Base-by-base conservation (phyloP, 2,113 vertebrate species). In the Pangasianodon hypophthalmus region DNA sequence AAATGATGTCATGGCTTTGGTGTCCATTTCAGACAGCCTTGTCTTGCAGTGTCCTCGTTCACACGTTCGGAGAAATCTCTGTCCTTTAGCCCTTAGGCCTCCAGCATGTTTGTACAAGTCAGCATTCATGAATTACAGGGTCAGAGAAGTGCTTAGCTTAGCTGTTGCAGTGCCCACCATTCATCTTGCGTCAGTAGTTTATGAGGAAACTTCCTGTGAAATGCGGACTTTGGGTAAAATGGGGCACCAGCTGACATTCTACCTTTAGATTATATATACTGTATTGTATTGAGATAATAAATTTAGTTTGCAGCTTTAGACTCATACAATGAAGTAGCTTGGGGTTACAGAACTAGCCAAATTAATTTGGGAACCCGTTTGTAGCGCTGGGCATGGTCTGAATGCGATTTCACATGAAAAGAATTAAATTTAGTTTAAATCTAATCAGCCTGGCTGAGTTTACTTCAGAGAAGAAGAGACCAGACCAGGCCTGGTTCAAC, bases 91-190 rank as follows among this genome's bases (percentile, higher is more conserved):
- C 81, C 87, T 85, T 52, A 62, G 56, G 56, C 84, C 87, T 87
- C 62, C 54, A 9, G 37, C 50, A 69, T 93, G 91, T 93, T 93
- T 92, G 90, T 93, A 90, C 91, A 84, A 92, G 91, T 88, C 92
- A 92, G 91, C 85, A 71, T 50, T 85, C 83, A 56, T 58, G 67
- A 90, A 85, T 91, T 90, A 37, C 64, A 48, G 87, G 77, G 75
- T 67, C 41, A 60, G 29, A 84, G 91, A 91, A 94, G 84, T 88
- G 93, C 92, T 92, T 94, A 93, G 91, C 90, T 88, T 54, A 92
- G 90, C 77, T 86, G 88, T 86, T 89, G 77, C 84, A 32, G 29
- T 86, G 44, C 19, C 2, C 52, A 64, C 71, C 67, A 84, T 82
- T 87, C 77, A 44, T 85, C 85, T 89, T 87, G 82, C 16, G 44